Evolutionary conservation across 2,797 vertebrate species (phyloP), one percentile per base, ranked within the genome.

Genomic region (Silurus aristotelis): DNA sequence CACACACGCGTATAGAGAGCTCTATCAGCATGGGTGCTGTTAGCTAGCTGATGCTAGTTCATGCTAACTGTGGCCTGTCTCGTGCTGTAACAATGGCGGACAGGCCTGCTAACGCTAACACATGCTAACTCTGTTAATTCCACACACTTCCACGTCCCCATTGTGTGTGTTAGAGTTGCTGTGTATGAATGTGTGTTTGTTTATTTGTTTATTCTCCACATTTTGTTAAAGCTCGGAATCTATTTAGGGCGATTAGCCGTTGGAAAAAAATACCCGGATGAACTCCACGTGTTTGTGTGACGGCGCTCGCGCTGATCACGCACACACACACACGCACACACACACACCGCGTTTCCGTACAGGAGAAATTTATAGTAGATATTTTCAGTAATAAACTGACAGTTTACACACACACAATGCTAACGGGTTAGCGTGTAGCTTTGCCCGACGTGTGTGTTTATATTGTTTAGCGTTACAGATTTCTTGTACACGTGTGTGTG

Each of bases 61-160:
- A 31, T 67, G 79, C 79, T 82, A 66, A 82, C 63, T 8, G 27
- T 88, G 70, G 80, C 76, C 68, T 79, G 85, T 84, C 67, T 25
- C 27, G 58, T 13, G 13, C 72, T 25, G n/a, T 83, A 82, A 82
- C 80, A 82, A 82, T 82, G 80, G 80, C 52, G 66, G 66, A 38
- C 64, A 27, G 80, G 80, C 80, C 80, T 70, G 27, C 79, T 38
- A 10, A 38, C 12, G 66, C 66, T 68, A 71, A 58, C 80, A 48
- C 77, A 48, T 46, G 78, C 43, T 64, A 67, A 63, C 38, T 20
- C 55, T 0, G 38, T 38, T 64, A 64, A n/a, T 25, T 3, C 0
- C 22, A 66, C 63, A 3, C 46, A 17, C 1, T 13, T 56, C 14
- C 20, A n/a, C 3, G 8, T n/a, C 48, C 48, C 8, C 6, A 7